Conservation (phyloP, 2,113 vertebrate species). For the Paracyprichromis sp. region DNA sequence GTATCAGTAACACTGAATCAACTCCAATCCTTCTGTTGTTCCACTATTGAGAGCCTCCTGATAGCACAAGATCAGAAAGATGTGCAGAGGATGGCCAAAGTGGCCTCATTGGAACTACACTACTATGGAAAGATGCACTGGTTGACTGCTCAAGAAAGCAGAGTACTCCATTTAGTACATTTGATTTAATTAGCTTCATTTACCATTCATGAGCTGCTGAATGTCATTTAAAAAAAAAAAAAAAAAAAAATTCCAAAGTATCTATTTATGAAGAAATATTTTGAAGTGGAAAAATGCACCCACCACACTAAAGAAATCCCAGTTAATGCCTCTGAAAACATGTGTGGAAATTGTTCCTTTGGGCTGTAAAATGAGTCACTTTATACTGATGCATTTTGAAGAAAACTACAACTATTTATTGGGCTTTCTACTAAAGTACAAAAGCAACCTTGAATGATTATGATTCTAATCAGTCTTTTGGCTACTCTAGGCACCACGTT, state of each 20-base stretch:
- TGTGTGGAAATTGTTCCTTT: background rate
- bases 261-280: background rate
- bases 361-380: background rate
- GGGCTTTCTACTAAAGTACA: background rate
- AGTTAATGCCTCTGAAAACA: background rate
- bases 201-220: background rate
- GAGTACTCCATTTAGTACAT: background rate
- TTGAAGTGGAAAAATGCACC: background rate
- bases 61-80: background rate
- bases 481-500: background rate
- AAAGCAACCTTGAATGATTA: background rate
- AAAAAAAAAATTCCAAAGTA: fast-evolving
- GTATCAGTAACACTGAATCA: background rate
- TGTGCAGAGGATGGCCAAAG: fast-evolving
- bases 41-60: background rate
- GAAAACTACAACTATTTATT: background rate
- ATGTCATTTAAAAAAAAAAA: background rate
- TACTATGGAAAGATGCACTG: background rate
- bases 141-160: background rate
- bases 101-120: background rate
- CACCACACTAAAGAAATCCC: background rate
- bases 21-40: background rate
- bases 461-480: background rate
- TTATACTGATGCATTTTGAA: background rate
- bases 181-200: background rate